Conservation (phyloP, 2,888 invertebrate species). For the Polietes domitor region DNA sequence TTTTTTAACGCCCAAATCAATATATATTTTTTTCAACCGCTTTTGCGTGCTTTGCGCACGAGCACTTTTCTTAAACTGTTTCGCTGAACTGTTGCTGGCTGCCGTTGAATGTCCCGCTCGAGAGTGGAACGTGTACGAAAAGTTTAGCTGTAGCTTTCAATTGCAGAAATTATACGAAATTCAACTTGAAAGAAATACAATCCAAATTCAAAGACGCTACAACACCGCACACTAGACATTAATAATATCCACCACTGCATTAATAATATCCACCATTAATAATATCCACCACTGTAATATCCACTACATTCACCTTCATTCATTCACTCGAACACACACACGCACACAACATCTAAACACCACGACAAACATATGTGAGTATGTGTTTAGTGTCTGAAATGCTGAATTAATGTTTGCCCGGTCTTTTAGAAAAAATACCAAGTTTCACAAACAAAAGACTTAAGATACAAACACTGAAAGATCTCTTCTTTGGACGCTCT, state of each 20-base stretch:
- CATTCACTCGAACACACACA: too few relatives aligned
- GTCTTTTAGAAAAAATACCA: not conserved
- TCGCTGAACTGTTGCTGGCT: slow-evolving; percentile 12
- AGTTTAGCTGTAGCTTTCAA: slow-evolving; percentile 49
- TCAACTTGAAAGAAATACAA: slow-evolving; percentile 38
- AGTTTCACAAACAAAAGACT: slow-evolving; percentile 18
- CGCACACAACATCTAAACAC: not conserved
- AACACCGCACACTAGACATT: not conserved
- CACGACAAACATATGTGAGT: not conserved
- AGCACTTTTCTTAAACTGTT: slow-evolving; percentile 78
- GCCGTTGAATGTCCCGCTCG: slow-evolving; percentile 66
- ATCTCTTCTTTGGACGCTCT: not conserved
- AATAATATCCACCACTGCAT: too few relatives aligned
- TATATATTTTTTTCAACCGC: slow-evolving; percentile 65
- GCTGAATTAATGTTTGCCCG: not conserved
- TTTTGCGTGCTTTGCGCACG: slow-evolving; percentile 76
- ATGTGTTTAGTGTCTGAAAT: not conserved
- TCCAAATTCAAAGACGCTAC: slow-evolving; percentile 37
- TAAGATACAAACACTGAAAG: not conserved
- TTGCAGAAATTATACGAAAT: slow-evolving; percentile 64
- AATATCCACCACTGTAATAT: not conserved
- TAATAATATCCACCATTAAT: not conserved
- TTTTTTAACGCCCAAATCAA: slow-evolving; percentile 36
- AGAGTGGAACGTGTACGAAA: slow-evolving; percentile 70
- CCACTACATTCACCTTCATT: not conserved